A percentile compares a stretch with the other conserved stretches of the same genome.
phyloP scores from a whole-genome alignment of 1,140 invertebrate species.

The Stenopsyche tienmushanensis region DNA sequence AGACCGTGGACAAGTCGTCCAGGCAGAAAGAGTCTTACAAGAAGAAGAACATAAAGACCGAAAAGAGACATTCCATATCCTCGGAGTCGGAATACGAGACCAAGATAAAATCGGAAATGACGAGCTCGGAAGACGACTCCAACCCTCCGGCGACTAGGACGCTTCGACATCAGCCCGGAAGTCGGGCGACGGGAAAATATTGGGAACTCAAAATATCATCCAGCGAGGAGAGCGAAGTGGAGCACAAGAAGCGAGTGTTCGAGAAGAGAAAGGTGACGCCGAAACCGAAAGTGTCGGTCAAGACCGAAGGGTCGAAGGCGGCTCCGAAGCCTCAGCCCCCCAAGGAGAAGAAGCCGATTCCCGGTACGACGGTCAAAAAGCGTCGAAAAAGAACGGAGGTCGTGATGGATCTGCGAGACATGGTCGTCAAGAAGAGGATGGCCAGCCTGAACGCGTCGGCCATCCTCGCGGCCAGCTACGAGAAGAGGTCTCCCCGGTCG shows the following conservation, averaged over 20 bases:
- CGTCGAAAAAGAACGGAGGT: conserved; percentile 62
- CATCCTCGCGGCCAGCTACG: conserved; percentile 88
- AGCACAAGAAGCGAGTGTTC: conserved; percentile 45
- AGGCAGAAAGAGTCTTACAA: conserved; percentile 42
- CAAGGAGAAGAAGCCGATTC: conserved; percentile 39
- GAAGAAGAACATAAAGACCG: conserved; percentile 50
- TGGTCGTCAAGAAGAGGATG: conserved; percentile 88
- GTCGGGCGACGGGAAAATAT: conserved; percentile 76
- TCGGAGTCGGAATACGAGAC: conserved; percentile 56
- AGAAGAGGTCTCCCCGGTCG: conserved; percentile 65
- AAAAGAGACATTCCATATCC: conserved; percentile 52
- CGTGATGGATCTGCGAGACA: conserved; percentile 82
- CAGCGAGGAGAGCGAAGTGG: conserved; percentile 55
- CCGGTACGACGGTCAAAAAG: conserved; percentile 51
- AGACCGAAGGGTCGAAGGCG: conserved; percentile 52
- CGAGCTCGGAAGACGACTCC: conserved; percentile 53
- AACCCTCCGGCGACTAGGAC: conserved; percentile 57
- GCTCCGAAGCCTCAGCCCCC: conserved; percentile 42
- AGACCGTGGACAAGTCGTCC: conserved; percentile 47
- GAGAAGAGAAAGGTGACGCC: conserved; percentile 50
- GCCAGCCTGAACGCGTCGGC: conserved; percentile 90
- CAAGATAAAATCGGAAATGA: conserved; percentile 51
- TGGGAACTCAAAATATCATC: conserved; percentile 73
- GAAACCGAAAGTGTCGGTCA: conserved; percentile 43
- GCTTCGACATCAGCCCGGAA: conserved; percentile 69